Evolutionary conservation across 2,888 invertebrate species (phyloP).

Genomic region (Acanthosepion lycidas): DNA sequence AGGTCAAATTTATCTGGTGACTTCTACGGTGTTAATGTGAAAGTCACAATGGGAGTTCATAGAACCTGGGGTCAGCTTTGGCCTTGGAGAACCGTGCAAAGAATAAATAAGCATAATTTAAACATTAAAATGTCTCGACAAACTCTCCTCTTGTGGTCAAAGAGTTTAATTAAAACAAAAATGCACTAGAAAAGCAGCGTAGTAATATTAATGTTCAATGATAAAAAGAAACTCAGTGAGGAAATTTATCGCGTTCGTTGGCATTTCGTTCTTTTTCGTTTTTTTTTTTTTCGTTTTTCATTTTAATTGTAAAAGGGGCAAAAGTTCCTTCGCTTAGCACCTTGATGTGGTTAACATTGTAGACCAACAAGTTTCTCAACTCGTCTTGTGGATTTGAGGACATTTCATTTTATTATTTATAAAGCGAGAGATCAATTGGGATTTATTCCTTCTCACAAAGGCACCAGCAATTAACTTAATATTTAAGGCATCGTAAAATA

Average conservation of each 20-base stretch:
- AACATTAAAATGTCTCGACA: background rate
- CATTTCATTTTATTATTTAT: no score
- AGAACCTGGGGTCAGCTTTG: background rate
- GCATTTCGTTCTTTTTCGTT: background rate
- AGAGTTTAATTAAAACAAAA: background rate
- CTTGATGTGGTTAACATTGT: no score
- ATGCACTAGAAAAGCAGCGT: background rate
- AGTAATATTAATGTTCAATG: background rate
- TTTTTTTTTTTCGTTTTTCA: no score
- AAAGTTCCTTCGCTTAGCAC: no score
- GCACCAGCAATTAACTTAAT: no score
- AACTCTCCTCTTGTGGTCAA: background rate
- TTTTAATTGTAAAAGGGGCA: no score
- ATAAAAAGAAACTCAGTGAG: background rate
- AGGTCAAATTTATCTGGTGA: background rate
- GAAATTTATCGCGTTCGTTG: background rate
- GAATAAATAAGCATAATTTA: slow-evolving; percentile 2
- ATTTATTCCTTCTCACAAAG: no score
- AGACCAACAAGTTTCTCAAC: no score
- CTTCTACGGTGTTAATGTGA: background rate
- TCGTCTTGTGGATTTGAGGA: no score
- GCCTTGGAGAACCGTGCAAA: background rate
- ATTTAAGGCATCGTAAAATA: no score
- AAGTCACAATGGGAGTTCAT: background rate
- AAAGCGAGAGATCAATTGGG: no score